Evolutionary conservation across 2,888 invertebrate species (phyloP), one percentile per base, ranked within the genome.

Genomic region (Coenonympha arcania): DNA sequence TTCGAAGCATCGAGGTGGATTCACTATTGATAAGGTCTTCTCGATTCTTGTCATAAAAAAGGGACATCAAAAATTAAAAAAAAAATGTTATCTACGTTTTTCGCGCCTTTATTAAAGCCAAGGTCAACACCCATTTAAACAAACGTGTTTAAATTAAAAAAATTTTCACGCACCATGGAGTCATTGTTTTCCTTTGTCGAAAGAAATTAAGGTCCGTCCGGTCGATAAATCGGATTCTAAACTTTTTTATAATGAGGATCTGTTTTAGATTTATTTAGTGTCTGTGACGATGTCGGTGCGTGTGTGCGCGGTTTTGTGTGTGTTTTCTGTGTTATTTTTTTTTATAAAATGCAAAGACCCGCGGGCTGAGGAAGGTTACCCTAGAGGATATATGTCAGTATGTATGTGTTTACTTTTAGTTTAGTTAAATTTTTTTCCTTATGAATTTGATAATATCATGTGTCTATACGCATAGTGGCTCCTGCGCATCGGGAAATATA

Each of bases 341-440:
- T 44, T 26, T 34, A 52, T 40, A 34, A 30, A 36, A 30, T 49
- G 50, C 48, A 18, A 59, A 9, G 64, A 75, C 41, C 56, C 62
- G 2, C 69, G 71, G 52, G 56, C 50, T 1, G 76, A 77, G 9
- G 65, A 70, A 42, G 85, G 85, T 58, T 78, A 78, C 60, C 79
- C 85, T 0, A 71, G 70, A 28, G 85, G 85, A 66, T 65, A 79
- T 15, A 71, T 83, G 75, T 77, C 83, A 62, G 71, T 74, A 63
- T 85, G 85, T 85, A 81, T 58, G 84, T 82, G 53, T 44, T 20
- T 45, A 37, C 19, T 24, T 42, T 22, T 11, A 20, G 1, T 22
- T 13, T 11, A 22, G 11, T 37, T 36, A 11, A 15, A n/a, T n/a
- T n/a, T n/a, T n/a, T n/a, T n/a, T n/a, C n/a, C n/a, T n/a, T n/a